Conservation (phyloP, 2,113 vertebrate species). For the Chinchilla lanigera region DNA sequence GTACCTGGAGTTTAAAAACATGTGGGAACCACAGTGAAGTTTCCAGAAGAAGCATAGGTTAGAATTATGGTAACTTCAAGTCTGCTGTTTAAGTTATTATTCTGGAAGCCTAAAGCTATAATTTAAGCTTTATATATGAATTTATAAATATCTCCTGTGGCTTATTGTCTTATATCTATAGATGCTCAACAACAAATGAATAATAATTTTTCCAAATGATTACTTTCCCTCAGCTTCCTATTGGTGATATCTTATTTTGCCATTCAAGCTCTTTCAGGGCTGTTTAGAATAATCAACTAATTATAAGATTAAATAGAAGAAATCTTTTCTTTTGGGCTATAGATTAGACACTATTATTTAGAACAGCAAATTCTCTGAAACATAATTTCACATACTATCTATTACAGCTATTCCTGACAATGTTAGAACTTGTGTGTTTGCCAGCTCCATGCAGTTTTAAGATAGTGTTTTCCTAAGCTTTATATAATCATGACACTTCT, state of each 20-base stretch:
- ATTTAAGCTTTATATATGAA: not conserved
- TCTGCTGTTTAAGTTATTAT: not conserved
- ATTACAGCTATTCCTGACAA: not conserved
- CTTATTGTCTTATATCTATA: not conserved
- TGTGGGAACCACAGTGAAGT: not conserved
- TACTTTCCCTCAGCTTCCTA: not conserved
- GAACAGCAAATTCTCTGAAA: not conserved
- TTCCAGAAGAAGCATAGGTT: conserved; percentile 24
- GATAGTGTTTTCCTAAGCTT: not conserved
- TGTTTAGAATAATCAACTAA: not conserved
- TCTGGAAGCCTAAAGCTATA: not conserved
- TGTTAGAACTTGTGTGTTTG: not conserved
- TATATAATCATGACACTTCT: not conserved
- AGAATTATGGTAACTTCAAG: not conserved
- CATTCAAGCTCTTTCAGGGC: not conserved
- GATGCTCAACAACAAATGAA: not conserved
- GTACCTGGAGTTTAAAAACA: not conserved
- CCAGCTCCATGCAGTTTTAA: not conserved
- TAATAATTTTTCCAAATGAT: not conserved
- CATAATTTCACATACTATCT: not conserved
- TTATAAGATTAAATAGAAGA: conserved; percentile 2
- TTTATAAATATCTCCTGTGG: not conserved
- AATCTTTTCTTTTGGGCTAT: not conserved
- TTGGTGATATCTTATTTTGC: not conserved
- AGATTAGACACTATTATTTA: not conserved